Evolutionary conservation across 1,140 invertebrate genomes (phyloP).

Genomic region (Leptopilina clavipes): DNA sequence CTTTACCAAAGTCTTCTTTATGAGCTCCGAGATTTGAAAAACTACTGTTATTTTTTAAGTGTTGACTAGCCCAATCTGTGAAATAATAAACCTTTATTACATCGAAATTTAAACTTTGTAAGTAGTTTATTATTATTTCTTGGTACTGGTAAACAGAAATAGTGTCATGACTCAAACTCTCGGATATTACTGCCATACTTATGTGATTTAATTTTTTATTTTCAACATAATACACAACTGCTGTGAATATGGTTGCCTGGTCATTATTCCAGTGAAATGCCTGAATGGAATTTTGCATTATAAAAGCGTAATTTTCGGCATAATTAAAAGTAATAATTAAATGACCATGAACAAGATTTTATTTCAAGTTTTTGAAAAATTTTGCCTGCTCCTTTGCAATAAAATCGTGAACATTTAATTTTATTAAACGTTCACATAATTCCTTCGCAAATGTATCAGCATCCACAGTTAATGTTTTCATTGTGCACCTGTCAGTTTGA

Average conservation of each 20-base stretch:
- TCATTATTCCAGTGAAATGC: conserved; percentile 57
- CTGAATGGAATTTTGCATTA: conserved; percentile 59
- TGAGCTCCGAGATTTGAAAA: conserved; percentile 44
- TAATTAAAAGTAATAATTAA: conserved; percentile 56
- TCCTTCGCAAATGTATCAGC: conserved; percentile 36
- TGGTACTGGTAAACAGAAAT: conserved; percentile 41
- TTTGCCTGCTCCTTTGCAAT: conserved; percentile 52
- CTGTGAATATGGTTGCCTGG: conserved; percentile 56
- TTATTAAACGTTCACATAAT: conserved; percentile 29
- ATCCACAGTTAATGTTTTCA: conserved; percentile 22
- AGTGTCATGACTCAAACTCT: conserved; percentile 47
- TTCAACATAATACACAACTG: conserved; percentile 49
- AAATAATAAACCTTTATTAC: conserved; percentile 49
- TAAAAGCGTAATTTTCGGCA: conserved; percentile 63
- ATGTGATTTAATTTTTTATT: conserved; percentile 36
- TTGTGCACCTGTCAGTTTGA: conserved; percentile 41
- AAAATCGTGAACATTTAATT: conserved; percentile 49
- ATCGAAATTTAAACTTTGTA: conserved; percentile 42
- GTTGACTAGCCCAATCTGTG: conserved; percentile 49
- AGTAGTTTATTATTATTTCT: conserved; percentile 44
- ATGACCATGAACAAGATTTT: conserved; percentile 41
- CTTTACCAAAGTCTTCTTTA: conserved; percentile 40
- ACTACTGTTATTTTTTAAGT: conserved; percentile 60
- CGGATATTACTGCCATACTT: conserved; percentile 43
- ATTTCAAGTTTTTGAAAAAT: conserved; percentile 47